Conservation (phyloP, 2,797 vertebrate genomes). For the Pachyuromys duprasi region DNA sequence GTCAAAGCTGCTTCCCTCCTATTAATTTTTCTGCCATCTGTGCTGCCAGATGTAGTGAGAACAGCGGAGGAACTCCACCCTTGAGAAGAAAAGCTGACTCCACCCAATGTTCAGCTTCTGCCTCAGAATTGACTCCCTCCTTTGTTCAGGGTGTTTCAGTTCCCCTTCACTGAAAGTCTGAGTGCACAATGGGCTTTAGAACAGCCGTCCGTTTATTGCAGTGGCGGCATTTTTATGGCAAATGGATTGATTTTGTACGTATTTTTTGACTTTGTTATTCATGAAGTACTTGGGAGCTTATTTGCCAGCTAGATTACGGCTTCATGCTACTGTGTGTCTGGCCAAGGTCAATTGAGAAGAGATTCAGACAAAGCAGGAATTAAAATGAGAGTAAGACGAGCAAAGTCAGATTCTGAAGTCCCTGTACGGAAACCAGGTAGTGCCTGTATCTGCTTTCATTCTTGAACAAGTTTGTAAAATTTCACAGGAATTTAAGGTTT, state of each 20-base stretch:
- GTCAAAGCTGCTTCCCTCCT: conserved; percentile 72
- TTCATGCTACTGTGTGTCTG: background rate
- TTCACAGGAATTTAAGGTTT: background rate
- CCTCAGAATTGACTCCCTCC: background rate
- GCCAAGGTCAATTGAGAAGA: background rate
- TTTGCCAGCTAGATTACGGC: background rate
- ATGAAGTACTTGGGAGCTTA: background rate
- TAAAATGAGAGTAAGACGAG: background rate
- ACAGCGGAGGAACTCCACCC: conserved; percentile 59
- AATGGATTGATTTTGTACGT: background rate
- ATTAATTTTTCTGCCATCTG: conserved; percentile 83
- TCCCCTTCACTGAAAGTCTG: conserved; percentile 4
- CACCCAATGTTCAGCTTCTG: conserved; percentile 47
- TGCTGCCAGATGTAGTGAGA: conserved; percentile 80
- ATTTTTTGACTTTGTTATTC: conserved; percentile 8
- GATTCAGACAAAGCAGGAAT: background rate
- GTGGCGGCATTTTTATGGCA: background rate
- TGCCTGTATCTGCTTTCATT: background rate
- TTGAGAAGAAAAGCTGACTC: conserved; percentile 65
- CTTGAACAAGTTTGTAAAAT: background rate
- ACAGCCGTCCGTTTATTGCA: background rate
- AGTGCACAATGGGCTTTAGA: background rate
- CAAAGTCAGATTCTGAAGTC: background rate
- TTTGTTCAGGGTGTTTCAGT: conserved; percentile 57
- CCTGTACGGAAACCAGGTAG: background rate